Conservation (phyloP, 2,113 vertebrate genomes). For the Odocoileus virginianus region DNA sequence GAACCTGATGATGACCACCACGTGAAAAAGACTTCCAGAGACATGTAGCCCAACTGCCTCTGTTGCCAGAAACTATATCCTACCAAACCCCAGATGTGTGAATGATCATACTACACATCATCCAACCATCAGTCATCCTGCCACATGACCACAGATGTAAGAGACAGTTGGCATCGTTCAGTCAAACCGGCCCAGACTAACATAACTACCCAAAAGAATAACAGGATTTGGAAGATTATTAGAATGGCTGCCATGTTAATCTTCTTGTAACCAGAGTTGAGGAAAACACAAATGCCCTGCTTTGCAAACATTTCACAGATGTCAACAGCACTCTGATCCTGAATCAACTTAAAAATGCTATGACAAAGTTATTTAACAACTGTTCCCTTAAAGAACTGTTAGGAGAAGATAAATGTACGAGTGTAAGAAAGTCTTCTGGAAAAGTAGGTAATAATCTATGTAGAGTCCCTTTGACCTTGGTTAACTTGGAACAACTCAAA, state of each 20-base stretch:
- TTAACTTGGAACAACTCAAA: not conserved
- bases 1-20: fast-evolving
- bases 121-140: not conserved
- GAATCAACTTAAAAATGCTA: not conserved
- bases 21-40: not conserved
- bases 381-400: not conserved
- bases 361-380: not conserved
- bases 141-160: not conserved
- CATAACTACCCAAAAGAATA: not conserved
- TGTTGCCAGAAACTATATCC: not conserved
- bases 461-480: not conserved
- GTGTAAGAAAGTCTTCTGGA: not conserved
- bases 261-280: not conserved
- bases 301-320: not conserved
- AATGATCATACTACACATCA: not conserved
- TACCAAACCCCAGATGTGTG: not conserved
- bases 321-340: not conserved
- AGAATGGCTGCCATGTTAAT: not conserved
- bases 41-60: not conserved
- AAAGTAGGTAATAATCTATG: not conserved
- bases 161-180: not conserved
- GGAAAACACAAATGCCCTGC: not conserved
- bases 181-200: not conserved
- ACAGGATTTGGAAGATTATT: not conserved
- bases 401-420: not conserved